phyloP scores from a whole-genome alignment of 2,797 vertebrate species.

The Spinus olivaceus region DNA sequence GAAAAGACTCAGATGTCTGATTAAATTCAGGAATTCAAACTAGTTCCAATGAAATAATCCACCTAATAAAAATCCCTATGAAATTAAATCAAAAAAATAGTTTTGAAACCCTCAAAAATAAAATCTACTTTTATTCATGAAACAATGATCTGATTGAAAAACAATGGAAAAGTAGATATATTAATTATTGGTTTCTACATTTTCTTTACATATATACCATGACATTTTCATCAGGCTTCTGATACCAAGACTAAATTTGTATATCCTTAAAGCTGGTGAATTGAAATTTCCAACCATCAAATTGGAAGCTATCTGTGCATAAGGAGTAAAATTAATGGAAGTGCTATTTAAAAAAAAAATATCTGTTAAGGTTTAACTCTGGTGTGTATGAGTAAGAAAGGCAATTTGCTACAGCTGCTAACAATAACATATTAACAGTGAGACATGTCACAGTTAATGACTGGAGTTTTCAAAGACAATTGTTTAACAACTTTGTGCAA shows the following conservation, averaged over 20 bases:
- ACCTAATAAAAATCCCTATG: not conserved
- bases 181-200: not conserved
- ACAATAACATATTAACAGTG: constrained; percentile 11
- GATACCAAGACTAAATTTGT: not conserved
- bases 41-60: not conserved
- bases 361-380: not conserved
- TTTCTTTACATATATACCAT: not conserved
- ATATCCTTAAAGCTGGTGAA: not conserved
- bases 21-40: not conserved
- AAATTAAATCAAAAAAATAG: not conserved
- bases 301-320: not conserved
- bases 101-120: not conserved
- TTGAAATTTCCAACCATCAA: not conserved
- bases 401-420: constrained; percentile 12
- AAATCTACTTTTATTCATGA: not conserved
- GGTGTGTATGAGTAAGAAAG: not conserved
- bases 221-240: not conserved
- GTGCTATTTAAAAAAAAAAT: not conserved
- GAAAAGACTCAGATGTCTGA: not conserved
- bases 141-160: not conserved
- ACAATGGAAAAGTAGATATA: not conserved
- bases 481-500: constrained; percentile 55
- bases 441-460: not conserved
- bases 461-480: constrained; percentile 41
- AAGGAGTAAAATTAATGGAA: not conserved